Conservation (phyloP, 2,113 vertebrate species). For the Pelusios castaneus region DNA sequence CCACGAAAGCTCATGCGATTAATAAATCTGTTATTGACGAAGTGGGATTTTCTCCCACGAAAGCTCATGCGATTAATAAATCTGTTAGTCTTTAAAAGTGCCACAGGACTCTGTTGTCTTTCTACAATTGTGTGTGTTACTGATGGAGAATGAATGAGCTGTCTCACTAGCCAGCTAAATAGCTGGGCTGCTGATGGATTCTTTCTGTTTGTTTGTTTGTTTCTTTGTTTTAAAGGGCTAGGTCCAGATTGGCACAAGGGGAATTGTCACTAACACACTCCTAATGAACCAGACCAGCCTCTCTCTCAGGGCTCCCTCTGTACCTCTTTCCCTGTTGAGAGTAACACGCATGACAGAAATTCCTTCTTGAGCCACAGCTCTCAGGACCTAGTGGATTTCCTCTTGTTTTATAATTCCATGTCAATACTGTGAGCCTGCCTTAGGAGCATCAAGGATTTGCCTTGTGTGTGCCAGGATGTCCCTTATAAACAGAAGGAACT, state of each 20-base stretch:
- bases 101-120: too few relatives aligned
- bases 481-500: not conserved
- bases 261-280: not conserved
- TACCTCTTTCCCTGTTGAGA: not conserved
- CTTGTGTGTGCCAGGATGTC: not conserved
- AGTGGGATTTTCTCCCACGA: too few relatives aligned
- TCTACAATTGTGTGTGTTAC: not conserved
- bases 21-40: too few relatives aligned
- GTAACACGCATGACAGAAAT: not conserved
- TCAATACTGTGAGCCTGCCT: not conserved
- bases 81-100: too few relatives aligned
- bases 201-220: too few relatives aligned
- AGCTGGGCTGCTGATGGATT: accelerated
- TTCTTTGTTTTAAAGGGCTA: not conserved
- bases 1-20: too few relatives aligned
- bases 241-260: not conserved
- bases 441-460: not conserved
- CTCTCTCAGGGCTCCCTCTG: not conserved
- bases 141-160: not conserved
- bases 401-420: not conserved
- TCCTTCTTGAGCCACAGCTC: not conserved
- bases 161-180: not conserved
- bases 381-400: not conserved
- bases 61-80: too few relatives aligned
- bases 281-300: not conserved